A percentile compares a stretch with the other conserved stretches of the same genome.
These are phyloP conservation scores for Tipula unca DNA, from an alignment of 2,888 invertebrate species.

Conservation along the genomic window DNA sequence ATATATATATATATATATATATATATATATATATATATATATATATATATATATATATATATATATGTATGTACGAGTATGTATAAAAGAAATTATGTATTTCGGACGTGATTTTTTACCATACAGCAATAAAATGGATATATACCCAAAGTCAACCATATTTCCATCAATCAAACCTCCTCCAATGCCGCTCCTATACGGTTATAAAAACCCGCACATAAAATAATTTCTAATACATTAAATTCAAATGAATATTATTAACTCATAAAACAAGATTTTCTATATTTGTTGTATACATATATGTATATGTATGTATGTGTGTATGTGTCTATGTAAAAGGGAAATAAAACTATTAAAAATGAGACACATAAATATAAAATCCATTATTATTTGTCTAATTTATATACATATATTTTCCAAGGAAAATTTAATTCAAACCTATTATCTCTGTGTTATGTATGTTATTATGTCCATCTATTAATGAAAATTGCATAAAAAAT, in stretches of 20 bases:
- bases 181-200: not conserved
- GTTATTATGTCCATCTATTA: not conserved
- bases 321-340: not conserved
- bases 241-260: not conserved
- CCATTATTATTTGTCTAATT: not conserved
- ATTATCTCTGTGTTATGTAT: not conserved
- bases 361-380: not conserved
- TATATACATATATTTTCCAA: not conserved
- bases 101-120: not conserved
- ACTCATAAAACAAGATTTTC: not conserved
- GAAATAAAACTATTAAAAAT: constrained; percentile 1
- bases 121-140: not conserved
- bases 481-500: not conserved
- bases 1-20: no score
- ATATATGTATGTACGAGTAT: no score
- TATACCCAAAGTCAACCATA: not conserved
- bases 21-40: no score
- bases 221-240: not conserved
- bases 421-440: not conserved
- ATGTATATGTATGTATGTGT: no score
- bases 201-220: not conserved
- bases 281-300: not conserved
- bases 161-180: not conserved
- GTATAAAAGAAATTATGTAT: not conserved
- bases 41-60: no score